Conservation (phyloP, 2,888 invertebrate genomes). For the Polyploca ridens region DNA sequence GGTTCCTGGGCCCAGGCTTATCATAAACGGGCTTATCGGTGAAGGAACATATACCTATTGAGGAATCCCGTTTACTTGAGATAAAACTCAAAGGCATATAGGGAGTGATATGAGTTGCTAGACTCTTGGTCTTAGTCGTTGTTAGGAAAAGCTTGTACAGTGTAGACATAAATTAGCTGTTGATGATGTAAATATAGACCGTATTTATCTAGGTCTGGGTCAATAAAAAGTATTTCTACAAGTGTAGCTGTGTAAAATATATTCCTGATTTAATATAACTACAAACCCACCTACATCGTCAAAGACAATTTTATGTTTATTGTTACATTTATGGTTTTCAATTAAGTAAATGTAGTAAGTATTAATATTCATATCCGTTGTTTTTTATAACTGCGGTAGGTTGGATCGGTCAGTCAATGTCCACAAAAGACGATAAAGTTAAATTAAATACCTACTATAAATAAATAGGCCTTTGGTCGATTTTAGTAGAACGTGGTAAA, state of each 20-base stretch:
- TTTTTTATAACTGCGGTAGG: conserved; percentile 11
- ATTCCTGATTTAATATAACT: conserved; percentile 16
- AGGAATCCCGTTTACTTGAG: no score
- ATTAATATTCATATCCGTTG: neutral
- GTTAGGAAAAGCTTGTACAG: no score
- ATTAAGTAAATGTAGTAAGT: conserved; percentile 7
- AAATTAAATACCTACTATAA: neutral
- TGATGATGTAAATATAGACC: neutral
- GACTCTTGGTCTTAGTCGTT: no score
- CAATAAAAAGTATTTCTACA: neutral
- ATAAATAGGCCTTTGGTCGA: conserved; percentile 13
- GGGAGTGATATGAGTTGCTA: no score
- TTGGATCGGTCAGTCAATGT: neutral
- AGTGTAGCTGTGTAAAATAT: neutral
- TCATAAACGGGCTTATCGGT: no score
- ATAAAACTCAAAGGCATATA: no score
- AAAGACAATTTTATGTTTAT: conserved; percentile 26
- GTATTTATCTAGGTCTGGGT: neutral
- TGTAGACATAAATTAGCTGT: neutral
- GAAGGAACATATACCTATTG: no score
- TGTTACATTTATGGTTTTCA: conserved; percentile 15
- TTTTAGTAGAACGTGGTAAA: neutral
- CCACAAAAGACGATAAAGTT: neutral
- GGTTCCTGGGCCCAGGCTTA: no score
- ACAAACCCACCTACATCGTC: conserved; percentile 29